Percentiles rank a stretch among this genome's conserved stretches.
Evolutionary conservation across 2,888 invertebrate genomes (phyloP).

Genomic region (Pegoplata infirma): DNA sequence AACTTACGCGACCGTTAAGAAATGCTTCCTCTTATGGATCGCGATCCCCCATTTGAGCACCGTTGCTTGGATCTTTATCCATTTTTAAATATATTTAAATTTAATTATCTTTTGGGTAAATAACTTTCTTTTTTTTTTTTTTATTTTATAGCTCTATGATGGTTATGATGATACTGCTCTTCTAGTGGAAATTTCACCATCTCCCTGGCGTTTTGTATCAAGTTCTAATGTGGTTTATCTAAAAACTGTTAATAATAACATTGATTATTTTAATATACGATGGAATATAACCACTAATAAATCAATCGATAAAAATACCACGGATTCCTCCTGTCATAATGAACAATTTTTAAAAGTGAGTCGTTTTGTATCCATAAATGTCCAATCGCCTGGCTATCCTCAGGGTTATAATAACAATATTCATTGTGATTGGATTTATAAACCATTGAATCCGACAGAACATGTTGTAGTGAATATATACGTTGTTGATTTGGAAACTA

Average conservation of each 20-base stretch:
- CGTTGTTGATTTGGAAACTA: conserved; percentile 82
- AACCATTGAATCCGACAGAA: conserved; percentile 79
- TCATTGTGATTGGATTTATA: conserved; percentile 87
- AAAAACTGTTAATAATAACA: conserved; percentile 66
- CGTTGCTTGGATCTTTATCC: too few relatives aligned
- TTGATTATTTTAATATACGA: conserved; percentile 70
- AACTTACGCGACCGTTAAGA: too few relatives aligned
- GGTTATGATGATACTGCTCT: conserved; percentile 84
- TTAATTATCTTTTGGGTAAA: too few relatives aligned
- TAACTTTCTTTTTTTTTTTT: too few relatives aligned
- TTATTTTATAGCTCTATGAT: conserved; percentile 82
- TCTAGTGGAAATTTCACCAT: conserved; percentile 63
- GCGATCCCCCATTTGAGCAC: too few relatives aligned
- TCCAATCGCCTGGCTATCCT: conserved; percentile 89
- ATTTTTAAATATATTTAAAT: too few relatives aligned
- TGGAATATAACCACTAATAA: conserved; percentile 71
- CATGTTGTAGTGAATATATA: conserved; percentile 82
- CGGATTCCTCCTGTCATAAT: conserved; percentile 64
- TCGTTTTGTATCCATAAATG: conserved; percentile 65
- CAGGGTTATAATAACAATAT: conserved; percentile 81
- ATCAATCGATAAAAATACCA: conserved; percentile 44
- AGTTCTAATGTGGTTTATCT: conserved; percentile 84
- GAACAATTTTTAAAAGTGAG: conserved; percentile 66
- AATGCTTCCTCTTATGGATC: too few relatives aligned
- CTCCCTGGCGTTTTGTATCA: conserved; percentile 79